Percentiles rank a stretch among this genome's conserved stretches.
Evolutionary conservation across 1,140 invertebrate species (phyloP).

Genomic region (Ceratina calcarata): DNA sequence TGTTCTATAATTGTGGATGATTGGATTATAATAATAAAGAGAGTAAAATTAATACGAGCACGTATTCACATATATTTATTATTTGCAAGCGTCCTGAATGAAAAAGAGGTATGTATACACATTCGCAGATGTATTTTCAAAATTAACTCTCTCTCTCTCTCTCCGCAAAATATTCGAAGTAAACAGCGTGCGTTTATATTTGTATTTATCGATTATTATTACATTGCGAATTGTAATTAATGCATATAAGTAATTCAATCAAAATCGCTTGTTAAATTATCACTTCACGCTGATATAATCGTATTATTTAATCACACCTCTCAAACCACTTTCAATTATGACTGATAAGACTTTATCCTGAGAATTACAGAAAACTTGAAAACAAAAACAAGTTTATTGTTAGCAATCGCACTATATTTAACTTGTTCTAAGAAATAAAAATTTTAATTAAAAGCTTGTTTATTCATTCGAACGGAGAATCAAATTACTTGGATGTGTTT

Average conservation of each 20-base stretch:
- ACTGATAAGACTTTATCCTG: neutral
- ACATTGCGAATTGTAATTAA: neutral
- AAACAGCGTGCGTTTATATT: neutral
- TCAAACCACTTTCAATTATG: neutral
- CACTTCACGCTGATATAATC: neutral
- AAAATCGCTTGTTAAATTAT: neutral
- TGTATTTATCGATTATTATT: slow-evolving; percentile 17
- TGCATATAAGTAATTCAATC: neutral
- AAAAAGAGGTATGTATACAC: neutral
- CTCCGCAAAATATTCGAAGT: neutral
- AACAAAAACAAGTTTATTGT: neutral
- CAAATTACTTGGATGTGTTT: too few species aligned
- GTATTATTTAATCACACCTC: neutral
- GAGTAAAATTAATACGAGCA: neutral
- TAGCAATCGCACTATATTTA: too few species aligned
- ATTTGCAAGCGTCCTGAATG: neutral
- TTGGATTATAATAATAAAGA: neutral
- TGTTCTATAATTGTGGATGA: neutral
- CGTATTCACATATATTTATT: neutral
- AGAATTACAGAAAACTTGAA: neutral
- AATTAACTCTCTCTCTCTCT: neutral
- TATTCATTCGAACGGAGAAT: too few species aligned
- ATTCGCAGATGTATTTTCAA: neutral
- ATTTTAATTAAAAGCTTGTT: too few species aligned
- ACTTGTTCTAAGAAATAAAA: too few species aligned